phyloP scores from a whole-genome alignment of 1,140 invertebrate genomes.

The Hirudo medicinalis region DNA sequence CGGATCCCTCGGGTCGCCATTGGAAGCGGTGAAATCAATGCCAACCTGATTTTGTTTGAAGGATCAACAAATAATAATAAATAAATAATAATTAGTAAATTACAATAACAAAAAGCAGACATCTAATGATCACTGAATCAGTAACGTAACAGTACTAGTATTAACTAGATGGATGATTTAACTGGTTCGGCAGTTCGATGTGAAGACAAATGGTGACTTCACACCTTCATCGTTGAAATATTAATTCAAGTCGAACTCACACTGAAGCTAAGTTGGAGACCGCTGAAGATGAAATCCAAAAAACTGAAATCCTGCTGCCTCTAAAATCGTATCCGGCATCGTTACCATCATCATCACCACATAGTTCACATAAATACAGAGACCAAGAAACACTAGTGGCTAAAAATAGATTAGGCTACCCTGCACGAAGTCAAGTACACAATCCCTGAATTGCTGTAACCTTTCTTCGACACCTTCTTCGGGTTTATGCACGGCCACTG shows the following conservation, averaged over 20 bases:
- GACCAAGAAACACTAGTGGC: background rate
- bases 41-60: slow-evolving; percentile 29
- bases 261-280: slow-evolving; percentile 49
- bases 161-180: too few species aligned
- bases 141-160: too few species aligned
- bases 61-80: background rate
- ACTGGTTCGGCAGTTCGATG: too few species aligned
- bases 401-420: slow-evolving; percentile 7
- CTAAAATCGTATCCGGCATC: too few species aligned
- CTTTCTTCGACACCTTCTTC: slow-evolving; percentile 25
- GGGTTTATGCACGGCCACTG: slow-evolving; percentile 21
- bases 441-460: slow-evolving; percentile 24
- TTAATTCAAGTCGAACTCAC: slow-evolving; percentile 29
- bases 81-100: background rate
- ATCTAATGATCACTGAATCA: too few species aligned
- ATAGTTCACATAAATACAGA: too few species aligned
- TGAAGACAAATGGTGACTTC: too few species aligned
- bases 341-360: too few species aligned
- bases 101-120: too few species aligned
- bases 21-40: slow-evolving; percentile 57
- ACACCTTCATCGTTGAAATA: background rate
- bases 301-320: slow-evolving; percentile 15
- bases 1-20: slow-evolving; percentile 47
- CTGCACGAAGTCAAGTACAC: slow-evolving; percentile 17
- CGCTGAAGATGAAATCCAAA: slow-evolving; percentile 27